phyloP scores from a whole-genome alignment of 30 jellyfish, hydroid and myxozoan genomes.

The Aurelia aurita region DNA sequence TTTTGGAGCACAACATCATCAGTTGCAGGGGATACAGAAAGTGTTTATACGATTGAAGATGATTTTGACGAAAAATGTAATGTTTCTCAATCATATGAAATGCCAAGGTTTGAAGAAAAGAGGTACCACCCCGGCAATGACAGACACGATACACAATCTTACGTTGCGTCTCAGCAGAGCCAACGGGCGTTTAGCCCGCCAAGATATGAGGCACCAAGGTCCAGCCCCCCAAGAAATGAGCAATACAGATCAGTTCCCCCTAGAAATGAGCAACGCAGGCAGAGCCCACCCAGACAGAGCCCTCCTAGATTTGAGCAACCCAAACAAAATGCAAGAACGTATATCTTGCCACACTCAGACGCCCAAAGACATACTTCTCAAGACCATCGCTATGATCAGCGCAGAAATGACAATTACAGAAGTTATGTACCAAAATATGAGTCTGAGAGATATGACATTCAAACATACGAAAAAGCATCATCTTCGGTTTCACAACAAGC shows the following conservation, averaged over 20 bases:
- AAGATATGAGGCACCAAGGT: neutral
- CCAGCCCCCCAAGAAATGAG: slow-evolving; percentile 1
- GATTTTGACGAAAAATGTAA: slow-evolving; percentile 47
- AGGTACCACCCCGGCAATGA: neutral
- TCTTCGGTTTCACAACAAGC: slow-evolving; percentile 39
- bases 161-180: neutral
- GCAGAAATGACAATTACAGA: slow-evolving; percentile 14
- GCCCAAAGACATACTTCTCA: slow-evolving; percentile 22
- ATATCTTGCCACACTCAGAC: slow-evolving; percentile 4
- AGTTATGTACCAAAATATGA: slow-evolving; percentile 1
- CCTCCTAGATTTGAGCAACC: slow-evolving; percentile 15
- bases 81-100: slow-evolving; percentile 19
- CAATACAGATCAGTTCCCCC: slow-evolving; percentile 3
- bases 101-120: slow-evolving; percentile 14
- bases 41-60: slow-evolving; percentile 47
- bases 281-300: neutral
- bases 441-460: neutral
- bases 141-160: neutral
- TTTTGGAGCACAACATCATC: slow-evolving; percentile 63
- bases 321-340: neutral
- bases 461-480: slow-evolving; percentile 19
- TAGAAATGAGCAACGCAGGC: neutral
- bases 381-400: slow-evolving; percentile 4
- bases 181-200: slow-evolving; percentile 43
- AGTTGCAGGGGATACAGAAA: slow-evolving; percentile 49